Evolutionary conservation across 2,888 invertebrate genomes (phyloP).

Genomic region (Calliopum simillimum): DNA sequence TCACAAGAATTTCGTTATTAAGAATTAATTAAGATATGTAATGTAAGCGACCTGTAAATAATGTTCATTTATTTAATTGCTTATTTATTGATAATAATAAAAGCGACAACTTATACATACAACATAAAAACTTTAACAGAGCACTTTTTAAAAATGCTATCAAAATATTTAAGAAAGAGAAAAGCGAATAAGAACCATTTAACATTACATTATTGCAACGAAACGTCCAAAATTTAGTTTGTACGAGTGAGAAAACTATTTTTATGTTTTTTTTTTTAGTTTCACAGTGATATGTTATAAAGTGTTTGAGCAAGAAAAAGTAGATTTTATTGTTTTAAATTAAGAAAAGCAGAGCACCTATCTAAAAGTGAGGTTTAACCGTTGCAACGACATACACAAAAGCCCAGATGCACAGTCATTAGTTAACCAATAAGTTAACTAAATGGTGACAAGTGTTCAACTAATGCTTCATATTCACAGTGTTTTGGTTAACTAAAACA

Average conservation of each 20-base stretch:
- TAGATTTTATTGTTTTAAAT: too few relatives aligned
- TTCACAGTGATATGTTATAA: too few relatives aligned
- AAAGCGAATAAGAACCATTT: neutral
- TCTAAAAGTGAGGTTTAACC: too few relatives aligned
- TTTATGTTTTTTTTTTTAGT: neutral
- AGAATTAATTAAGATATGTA: constrained; percentile 15
- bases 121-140: neutral
- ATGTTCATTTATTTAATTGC: constrained; percentile 20
- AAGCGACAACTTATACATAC: neutral
- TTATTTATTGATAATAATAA: constrained; percentile 1
- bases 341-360: too few relatives aligned
- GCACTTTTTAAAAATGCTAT: neutral
- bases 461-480: too few relatives aligned
- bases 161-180: neutral
- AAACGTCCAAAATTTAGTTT: constrained; percentile 11
- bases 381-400: too few relatives aligned
- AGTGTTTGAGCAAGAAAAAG: too few relatives aligned
- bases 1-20: constrained; percentile 7
- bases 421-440: too few relatives aligned
- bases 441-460: too few relatives aligned
- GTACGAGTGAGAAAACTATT: constrained; percentile 2
- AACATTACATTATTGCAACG: neutral
- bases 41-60: constrained; percentile 24
- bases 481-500: too few relatives aligned
- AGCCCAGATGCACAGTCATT: too few relatives aligned